Evolutionary conservation across 2,888 invertebrate species (phyloP).

Genomic region (Phyllotreta striolata): DNA sequence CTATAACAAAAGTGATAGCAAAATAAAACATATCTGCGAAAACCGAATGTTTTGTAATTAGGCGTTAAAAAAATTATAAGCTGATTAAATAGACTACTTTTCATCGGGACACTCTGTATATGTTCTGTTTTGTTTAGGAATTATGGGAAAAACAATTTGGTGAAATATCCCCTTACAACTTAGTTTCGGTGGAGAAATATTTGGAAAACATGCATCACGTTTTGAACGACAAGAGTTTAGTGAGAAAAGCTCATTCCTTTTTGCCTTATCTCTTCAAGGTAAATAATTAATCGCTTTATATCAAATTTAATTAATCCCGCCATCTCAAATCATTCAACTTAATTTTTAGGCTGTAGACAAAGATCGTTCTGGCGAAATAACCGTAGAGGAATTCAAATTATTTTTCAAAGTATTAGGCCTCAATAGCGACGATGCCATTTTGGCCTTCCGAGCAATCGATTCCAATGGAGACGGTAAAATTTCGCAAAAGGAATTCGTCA

Average conservation of each 20-base stretch:
- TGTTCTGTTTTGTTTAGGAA: conserved; percentile 62
- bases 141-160: conserved; percentile 89
- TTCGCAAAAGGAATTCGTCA: conserved; percentile 79
- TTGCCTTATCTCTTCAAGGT: conserved; percentile 85
- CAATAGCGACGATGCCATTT: conserved; percentile 75
- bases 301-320: conserved; percentile 4
- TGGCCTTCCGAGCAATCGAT: conserved; percentile 82
- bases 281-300: conserved; percentile 32
- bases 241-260: conserved; percentile 78
- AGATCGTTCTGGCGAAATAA: conserved; percentile 79
- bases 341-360: conserved; percentile 77
- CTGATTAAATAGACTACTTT: background rate
- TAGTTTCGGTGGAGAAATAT: conserved; percentile 83
- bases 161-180: conserved; percentile 80
- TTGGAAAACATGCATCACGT: conserved; percentile 84
- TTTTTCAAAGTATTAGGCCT: conserved; percentile 84
- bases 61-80: conserved; percentile 3
- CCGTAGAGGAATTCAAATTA: conserved; percentile 81
- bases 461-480: conserved; percentile 80
- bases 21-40: no score
- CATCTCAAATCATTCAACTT: conserved; percentile 7
- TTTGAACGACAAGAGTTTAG: conserved; percentile 76
- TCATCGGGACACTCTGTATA: no score
- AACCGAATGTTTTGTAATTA: no score
- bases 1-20: no score